A percentile compares a stretch with the other conserved stretches of the same genome.
phyloP scores from a whole-genome alignment of 2,113 vertebrate genomes.

The Mus spicilegus region DNA sequence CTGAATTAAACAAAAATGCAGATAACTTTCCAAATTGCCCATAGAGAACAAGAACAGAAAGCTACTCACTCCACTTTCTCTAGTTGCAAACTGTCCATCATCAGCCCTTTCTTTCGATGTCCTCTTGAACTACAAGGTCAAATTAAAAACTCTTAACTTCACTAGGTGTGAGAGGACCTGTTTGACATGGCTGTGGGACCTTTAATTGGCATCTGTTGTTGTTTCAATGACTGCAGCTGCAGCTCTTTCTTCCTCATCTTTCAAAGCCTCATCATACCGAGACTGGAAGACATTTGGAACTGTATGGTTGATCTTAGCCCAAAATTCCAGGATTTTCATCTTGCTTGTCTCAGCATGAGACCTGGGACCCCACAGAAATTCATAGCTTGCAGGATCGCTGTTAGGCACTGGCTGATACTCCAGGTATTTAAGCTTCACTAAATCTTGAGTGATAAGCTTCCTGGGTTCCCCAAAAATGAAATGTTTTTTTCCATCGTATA shows the following conservation, averaged over 20 bases:
- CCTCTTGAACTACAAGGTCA: not conserved
- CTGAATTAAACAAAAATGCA: not conserved
- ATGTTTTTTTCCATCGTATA: constrained; percentile 55
- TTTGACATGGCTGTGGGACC: not conserved
- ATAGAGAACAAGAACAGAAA: not conserved
- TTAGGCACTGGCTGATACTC: not conserved
- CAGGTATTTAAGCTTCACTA: constrained; percentile 28
- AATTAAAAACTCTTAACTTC: not conserved
- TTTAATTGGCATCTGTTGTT: no score
- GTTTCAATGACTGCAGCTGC: not conserved
- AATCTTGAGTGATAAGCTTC: constrained; percentile 65
- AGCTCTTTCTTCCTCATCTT: not conserved
- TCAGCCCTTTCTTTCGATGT: not conserved
- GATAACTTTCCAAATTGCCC: not conserved
- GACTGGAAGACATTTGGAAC: not conserved
- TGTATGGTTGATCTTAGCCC: not conserved
- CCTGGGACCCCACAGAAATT: constrained; percentile 51
- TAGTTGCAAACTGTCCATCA: not conserved
- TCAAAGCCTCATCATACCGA: constrained; percentile 26
- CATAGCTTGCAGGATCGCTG: constrained; percentile 4
- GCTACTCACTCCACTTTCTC: not conserved
- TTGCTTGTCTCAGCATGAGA: constrained; percentile 24
- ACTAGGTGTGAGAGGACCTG: not conserved
- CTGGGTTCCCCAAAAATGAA: constrained; percentile 58
- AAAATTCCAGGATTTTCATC: constrained; percentile 25